phyloP scores from a whole-genome alignment of 2,113 vertebrate species.

The Python bivittatus region DNA sequence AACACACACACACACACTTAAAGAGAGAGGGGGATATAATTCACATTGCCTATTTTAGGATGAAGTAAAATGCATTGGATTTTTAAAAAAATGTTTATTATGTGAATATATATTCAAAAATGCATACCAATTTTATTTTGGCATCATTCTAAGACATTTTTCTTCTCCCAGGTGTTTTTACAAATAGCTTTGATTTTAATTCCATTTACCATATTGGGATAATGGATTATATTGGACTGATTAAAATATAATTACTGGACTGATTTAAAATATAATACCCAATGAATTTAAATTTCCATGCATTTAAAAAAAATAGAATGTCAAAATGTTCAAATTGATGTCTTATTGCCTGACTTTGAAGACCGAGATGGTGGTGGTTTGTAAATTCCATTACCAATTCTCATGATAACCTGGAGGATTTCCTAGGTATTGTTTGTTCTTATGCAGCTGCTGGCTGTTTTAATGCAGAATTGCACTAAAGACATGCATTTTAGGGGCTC shows the following conservation, averaged over 20 bases:
- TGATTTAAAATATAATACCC: background rate
- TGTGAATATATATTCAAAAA: background rate
- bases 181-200: background rate
- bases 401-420: background rate
- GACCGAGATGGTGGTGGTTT: background rate
- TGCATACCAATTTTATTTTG: background rate
- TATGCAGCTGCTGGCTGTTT: background rate
- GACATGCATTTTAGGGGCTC: background rate
- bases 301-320: background rate
- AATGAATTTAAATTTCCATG: background rate
- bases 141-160: background rate
- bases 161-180: background rate
- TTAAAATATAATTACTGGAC: background rate
- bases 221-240: background rate
- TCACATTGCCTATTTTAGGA: background rate
- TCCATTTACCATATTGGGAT: background rate
- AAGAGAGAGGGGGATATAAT: background rate
- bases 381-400: background rate
- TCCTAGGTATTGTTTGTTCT: background rate
- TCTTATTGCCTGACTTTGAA: background rate
- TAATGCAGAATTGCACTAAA: background rate
- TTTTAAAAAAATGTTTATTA: background rate
- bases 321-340: background rate
- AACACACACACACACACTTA: background rate
- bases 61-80: background rate